Base-by-base conservation (phyloP, 2,113 vertebrate species). In the Lophius piscatorius region DNA sequence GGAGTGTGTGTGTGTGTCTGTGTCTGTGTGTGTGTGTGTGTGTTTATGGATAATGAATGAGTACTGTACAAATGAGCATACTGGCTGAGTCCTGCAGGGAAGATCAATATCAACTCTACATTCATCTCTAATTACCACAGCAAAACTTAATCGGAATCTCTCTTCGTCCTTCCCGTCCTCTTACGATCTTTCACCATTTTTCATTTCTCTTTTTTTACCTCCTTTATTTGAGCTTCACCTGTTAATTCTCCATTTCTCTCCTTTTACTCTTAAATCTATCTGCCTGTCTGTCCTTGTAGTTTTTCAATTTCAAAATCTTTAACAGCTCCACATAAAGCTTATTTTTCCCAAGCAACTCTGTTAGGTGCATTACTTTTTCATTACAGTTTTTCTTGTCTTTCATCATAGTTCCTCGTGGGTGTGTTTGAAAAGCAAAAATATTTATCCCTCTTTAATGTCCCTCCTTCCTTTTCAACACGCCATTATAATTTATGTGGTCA, bases 31-130 rank as follows among this genome's bases (percentile, higher is more conserved):
- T 44, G 38, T 11, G 4, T 46, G 52, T 47, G 16, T 44, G 20
- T 33, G 26, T 13, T 4, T 34, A 38, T 16, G 47, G 36, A 31
- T 63, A 46, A 87, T 81, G 63, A 74, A 88, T 85, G 76, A 76
- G 65, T 73, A 41, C 79, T 76, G 76, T 78, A 78, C 72, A 78
- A 80, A 85, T 79, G 73, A 84, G 56, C 28, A 28, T 51, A 63
- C 74, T 65, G 64, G 70, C 59, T 83, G 48, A 80, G 58, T 80
- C 77, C 73, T 74, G 78, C 70, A 71, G 74, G 64, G 70, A 80
- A 78, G 74, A 85, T 82, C 82, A 80, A 85, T 87, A 87, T 87
- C 83, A 78, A 80, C 73, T 65, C 73, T 77, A 70, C 83, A 80
- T 84, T 86, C 71, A 81, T 81, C 70, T 80, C 65, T 85, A 80